Percentiles rank a stretch among this genome's conserved stretches.
Evolutionary conservation across 2,797 vertebrate genomes (phyloP).

Genomic region (Bufotes viridis): DNA sequence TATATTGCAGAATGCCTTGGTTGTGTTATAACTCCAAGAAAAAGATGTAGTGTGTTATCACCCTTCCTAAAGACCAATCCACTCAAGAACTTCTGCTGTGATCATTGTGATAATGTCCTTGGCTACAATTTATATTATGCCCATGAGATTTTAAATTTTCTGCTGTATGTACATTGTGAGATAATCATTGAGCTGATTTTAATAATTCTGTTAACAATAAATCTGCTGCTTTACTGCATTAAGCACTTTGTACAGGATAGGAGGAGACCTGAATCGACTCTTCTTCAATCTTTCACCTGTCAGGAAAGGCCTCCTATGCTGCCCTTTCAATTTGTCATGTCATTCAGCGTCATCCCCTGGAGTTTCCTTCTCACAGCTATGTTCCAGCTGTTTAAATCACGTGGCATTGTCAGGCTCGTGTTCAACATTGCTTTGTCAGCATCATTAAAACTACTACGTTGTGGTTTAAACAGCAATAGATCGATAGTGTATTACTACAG

Average conservation of each 20-base stretch:
- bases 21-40: too few relatives aligned
- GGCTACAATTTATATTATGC: not conserved
- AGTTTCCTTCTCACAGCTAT: constrained; percentile 39
- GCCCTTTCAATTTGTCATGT: constrained; percentile 45
- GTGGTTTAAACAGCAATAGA: constrained; percentile 39
- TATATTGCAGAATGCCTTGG: too few relatives aligned
- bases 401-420: not conserved
- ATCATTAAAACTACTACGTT: constrained; percentile 6
- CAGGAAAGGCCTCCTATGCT: constrained; percentile 31
- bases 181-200: not conserved
- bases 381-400: constrained; percentile 47
- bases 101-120: not conserved
- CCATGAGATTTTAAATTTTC: not conserved
- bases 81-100: not conserved
- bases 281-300: constrained; percentile 35
- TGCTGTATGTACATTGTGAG: not conserved
- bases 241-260: constrained; percentile 31
- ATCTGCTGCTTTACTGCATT: not conserved
- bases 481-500: not conserved
- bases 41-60: too few relatives aligned
- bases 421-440: constrained; percentile 35
- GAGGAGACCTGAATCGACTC: constrained; percentile 33
- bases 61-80: not conserved
- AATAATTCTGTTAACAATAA: not conserved
- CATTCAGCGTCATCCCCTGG: constrained; percentile 33